phyloP scores from a whole-genome alignment of 2,113 vertebrate species.

The Petromus typicus region DNA sequence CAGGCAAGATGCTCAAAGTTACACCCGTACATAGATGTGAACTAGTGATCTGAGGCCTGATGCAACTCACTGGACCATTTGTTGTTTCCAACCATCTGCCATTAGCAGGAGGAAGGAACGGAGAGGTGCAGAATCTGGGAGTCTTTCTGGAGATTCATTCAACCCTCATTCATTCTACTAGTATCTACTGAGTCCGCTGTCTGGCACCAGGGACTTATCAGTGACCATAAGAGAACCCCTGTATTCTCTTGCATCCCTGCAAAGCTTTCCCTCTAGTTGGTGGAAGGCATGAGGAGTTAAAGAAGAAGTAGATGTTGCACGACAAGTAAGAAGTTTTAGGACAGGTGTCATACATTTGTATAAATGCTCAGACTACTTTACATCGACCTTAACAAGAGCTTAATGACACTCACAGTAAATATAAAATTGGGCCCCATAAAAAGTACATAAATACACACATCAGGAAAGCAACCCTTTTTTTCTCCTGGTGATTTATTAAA shows the following conservation, averaged over 20 bases:
- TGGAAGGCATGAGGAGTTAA: not conserved
- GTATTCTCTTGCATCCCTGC: not conserved
- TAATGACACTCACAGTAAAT: not conserved
- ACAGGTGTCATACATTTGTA: not conserved
- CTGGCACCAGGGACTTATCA: not conserved
- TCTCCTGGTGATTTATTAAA: not conserved
- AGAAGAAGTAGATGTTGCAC: slow-evolving; percentile 39
- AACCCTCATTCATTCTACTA: not conserved
- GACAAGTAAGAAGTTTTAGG: not conserved
- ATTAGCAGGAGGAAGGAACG: not conserved
- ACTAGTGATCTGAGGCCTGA: not conserved
- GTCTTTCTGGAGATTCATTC: not conserved
- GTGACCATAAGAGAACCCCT: not conserved
- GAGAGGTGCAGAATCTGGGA: not conserved
- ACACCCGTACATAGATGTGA: not conserved
- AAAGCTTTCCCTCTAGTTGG: not conserved
- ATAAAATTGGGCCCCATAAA: not conserved
- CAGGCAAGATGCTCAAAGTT: not conserved
- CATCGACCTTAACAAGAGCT: not conserved
- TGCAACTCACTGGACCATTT: not conserved
- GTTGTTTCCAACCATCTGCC: not conserved
- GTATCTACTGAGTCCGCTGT: not conserved
- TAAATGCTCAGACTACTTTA: not conserved
- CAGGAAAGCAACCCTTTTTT: not conserved
- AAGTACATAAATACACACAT: not conserved